A percentile compares a stretch with the other conserved stretches of the same genome.
These are phyloP conservation scores for Notolabrus celidotus DNA, from an alignment of 2,797 vertebrate genomes.

Conservation along the genomic window DNA sequence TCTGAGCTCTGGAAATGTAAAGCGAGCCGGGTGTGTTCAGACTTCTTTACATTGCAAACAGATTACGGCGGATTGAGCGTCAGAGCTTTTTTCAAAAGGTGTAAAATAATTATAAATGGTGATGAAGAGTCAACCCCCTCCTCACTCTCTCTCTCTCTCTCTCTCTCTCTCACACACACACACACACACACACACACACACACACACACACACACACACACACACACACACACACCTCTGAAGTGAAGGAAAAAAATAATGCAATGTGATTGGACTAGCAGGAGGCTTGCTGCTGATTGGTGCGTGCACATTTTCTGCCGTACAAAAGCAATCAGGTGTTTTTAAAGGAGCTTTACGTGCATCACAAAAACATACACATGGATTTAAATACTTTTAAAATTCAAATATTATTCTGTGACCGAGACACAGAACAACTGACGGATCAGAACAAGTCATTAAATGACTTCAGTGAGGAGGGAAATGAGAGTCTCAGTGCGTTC, in stretches of 20 bases:
- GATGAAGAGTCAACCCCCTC: conserved; percentile 27
- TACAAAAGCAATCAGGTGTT: conserved; percentile 42
- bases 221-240: not conserved
- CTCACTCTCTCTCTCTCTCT: too few relatives aligned
- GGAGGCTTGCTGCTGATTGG: conserved; percentile 43
- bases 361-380: not conserved
- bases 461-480: not conserved
- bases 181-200: too few relatives aligned
- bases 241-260: conserved; percentile 36
- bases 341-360: conserved; percentile 22
- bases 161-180: too few relatives aligned
- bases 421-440: conserved; percentile 4
- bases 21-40: conserved; percentile 24
- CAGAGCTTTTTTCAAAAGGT: conserved; percentile 4
- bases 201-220: too few relatives aligned
- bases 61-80: not conserved
- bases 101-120: conserved; percentile 31
- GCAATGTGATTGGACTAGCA: conserved; percentile 50
- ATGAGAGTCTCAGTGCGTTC: conserved; percentile 8
- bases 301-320: conserved; percentile 34
- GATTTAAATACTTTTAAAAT: conserved; percentile 11
- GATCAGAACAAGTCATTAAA: conserved; percentile 1
- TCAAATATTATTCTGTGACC: too few relatives aligned
- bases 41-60: not conserved
- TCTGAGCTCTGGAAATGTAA: conserved; percentile 14